These are phyloP conservation scores for Porites rus DNA, from an alignment of 92 coral and sea anemone genomes.

Conservation along the genomic window DNA sequence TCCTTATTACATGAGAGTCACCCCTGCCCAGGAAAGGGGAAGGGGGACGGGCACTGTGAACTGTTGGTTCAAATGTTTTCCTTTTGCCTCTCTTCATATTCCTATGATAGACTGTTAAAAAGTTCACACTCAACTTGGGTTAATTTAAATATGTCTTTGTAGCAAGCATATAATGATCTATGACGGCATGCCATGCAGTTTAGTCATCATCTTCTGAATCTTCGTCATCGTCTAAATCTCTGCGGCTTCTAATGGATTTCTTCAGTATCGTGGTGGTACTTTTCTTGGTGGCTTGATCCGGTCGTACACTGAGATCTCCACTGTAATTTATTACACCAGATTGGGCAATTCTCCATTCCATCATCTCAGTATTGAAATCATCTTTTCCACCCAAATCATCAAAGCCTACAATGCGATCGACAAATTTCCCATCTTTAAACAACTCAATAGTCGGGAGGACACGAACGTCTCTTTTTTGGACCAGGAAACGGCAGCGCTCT, in stretches of 20 bases:
- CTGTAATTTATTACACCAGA: constrained; percentile 89
- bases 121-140: too few relatives aligned
- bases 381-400: constrained; percentile 98
- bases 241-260: constrained; percentile 75
- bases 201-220: constrained; percentile 83
- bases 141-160: too few relatives aligned
- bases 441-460: constrained; percentile 90
- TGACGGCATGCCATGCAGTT: neutral
- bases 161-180: too few relatives aligned
- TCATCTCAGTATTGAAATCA: constrained; percentile 90
- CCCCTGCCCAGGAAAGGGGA: too few relatives aligned
- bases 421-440: constrained; percentile 91
- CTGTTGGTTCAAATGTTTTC: too few relatives aligned
- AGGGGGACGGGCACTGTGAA: too few relatives aligned
- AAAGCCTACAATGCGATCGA: constrained; percentile 94
- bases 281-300: constrained; percentile 72
- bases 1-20: too few relatives aligned
- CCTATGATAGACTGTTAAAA: too few relatives aligned
- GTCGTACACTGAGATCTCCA: constrained; percentile 91
- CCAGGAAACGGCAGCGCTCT: constrained; percentile 85
- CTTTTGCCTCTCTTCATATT: too few relatives aligned
- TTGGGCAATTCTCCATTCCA: constrained; percentile 97
- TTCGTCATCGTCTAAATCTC: constrained; percentile 74
- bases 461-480: constrained; percentile 81
- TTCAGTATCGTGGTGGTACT: constrained; percentile 68